A percentile compares a stretch with the other conserved stretches of the same genome.
These are phyloP conservation scores for Chaetodon auriga DNA, from an alignment of 2,113 vertebrate genomes.

Conservation along the genomic window DNA sequence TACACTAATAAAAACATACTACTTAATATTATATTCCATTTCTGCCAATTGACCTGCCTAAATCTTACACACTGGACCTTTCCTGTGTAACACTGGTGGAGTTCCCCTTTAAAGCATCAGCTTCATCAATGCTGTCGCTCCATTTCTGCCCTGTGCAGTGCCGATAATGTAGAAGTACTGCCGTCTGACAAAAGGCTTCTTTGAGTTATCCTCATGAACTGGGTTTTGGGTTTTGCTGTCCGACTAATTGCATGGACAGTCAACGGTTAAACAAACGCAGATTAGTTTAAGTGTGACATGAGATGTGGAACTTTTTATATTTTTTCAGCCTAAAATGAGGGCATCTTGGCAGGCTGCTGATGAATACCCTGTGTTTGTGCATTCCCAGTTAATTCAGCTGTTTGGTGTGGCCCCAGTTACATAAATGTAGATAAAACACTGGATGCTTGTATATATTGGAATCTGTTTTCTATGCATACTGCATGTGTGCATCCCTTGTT, in stretches of 20 bases:
- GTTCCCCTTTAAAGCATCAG: neutral
- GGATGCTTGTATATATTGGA: slow-evolving; percentile 1
- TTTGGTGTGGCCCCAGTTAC: slow-evolving; percentile 35
- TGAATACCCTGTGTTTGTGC: slow-evolving; percentile 25
- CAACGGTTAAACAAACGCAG: slow-evolving; percentile 27
- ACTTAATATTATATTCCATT: too few relatives aligned
- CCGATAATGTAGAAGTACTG: neutral
- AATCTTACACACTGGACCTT: too few relatives aligned
- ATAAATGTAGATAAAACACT: slow-evolving; percentile 33
- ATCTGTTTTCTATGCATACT: neutral
- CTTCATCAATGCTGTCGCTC: neutral
- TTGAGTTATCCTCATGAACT: slow-evolving; percentile 10
- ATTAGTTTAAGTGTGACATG: slow-evolving; percentile 24
- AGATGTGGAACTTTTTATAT: slow-evolving; percentile 15
- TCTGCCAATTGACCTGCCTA: too few relatives aligned
- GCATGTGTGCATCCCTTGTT: slow-evolving; percentile 9
- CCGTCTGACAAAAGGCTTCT: slow-evolving; percentile 8
- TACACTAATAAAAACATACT: too few relatives aligned
- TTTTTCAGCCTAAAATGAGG: slow-evolving; percentile 34
- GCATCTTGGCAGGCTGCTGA: slow-evolving; percentile 11
- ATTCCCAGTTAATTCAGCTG: slow-evolving; percentile 35
- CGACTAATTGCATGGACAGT: slow-evolving; percentile 13
- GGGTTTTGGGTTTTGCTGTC: neutral
- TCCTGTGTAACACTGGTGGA: neutral
- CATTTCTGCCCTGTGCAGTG: neutral